Percentiles rank a stretch among this genome's conserved stretches.
Conservation (phyloP, 2,888 invertebrate genomes). For the Lithophane leautieri region DNA sequence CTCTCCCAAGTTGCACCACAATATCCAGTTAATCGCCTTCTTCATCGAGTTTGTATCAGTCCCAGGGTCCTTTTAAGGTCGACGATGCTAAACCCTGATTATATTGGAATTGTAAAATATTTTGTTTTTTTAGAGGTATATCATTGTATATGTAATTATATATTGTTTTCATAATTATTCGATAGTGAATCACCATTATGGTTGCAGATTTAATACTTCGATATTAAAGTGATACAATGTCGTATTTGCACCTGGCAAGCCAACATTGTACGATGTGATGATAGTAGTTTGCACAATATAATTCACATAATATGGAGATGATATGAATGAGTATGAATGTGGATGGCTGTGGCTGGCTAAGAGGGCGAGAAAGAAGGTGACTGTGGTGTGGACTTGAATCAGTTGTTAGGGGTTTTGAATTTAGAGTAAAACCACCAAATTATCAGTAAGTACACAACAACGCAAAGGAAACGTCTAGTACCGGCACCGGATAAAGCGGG, state of each 20-base stretch:
- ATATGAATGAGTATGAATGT: neutral
- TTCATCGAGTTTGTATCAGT: neutral
- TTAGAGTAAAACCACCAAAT: too few species aligned
- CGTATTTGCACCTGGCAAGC: neutral
- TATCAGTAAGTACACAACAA: too few species aligned
- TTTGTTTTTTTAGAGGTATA: too few species aligned
- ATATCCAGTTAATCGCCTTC: neutral
- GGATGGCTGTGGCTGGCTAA: too few species aligned
- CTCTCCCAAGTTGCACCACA: neutral
- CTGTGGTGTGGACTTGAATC: too few species aligned
- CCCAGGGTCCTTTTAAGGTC: neutral
- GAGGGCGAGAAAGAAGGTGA: neutral
- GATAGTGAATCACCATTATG: neutral
- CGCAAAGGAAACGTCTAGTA: too few species aligned
- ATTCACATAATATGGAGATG: neutral
- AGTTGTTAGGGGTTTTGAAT: too few species aligned
- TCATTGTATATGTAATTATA: neutral
- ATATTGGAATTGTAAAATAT: neutral
- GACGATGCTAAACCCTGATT: slow-evolving; percentile 72
- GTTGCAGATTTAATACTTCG: slow-evolving; percentile 12
- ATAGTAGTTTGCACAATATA: neutral
- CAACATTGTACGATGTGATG: neutral
- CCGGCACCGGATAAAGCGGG: too few species aligned
- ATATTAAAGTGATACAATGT: slow-evolving; percentile 14
- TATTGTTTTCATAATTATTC: neutral